These are phyloP conservation scores for Protodeltote pygarga DNA, from an alignment of 2,888 invertebrate species.

Conservation along the genomic window DNA sequence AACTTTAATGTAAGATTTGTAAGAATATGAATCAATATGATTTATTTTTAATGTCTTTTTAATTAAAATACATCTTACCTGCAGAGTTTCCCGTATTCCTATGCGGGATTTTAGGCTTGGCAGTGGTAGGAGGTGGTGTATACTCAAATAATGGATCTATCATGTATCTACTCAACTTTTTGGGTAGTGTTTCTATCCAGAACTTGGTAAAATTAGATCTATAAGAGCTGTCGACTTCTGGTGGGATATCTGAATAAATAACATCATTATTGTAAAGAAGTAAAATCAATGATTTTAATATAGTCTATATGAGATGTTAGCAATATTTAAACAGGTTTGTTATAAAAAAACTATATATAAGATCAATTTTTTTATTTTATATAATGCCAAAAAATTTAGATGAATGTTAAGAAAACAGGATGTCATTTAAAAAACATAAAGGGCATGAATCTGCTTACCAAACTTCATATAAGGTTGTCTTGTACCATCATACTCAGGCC, in stretches of 20 bases:
- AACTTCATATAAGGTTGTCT: slow-evolving; percentile 93
- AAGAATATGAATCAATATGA: background rate
- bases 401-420: too few species aligned
- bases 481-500: slow-evolving; percentile 93
- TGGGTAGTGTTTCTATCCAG: slow-evolving; percentile 94
- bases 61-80: slow-evolving; percentile 12
- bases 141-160: slow-evolving; percentile 76
- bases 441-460: too few species aligned
- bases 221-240: slow-evolving; percentile 91
- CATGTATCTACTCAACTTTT: slow-evolving; percentile 87
- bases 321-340: too few species aligned
- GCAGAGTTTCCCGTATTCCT: slow-evolving; percentile 60
- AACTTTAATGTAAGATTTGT: background rate
- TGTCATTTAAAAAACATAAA: too few species aligned
- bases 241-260: slow-evolving; percentile 94
- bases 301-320: too few species aligned
- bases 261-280: too few species aligned
- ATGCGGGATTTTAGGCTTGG: slow-evolving; percentile 58
- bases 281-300: too few species aligned
- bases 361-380: too few species aligned
- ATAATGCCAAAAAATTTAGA: too few species aligned
- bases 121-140: slow-evolving; percentile 60
- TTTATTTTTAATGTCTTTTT: background rate
- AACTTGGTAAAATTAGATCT: slow-evolving; percentile 92
- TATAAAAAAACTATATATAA: too few species aligned